Conservation (phyloP, 2,888 invertebrate genomes). For the Cynaeus angustus region DNA sequence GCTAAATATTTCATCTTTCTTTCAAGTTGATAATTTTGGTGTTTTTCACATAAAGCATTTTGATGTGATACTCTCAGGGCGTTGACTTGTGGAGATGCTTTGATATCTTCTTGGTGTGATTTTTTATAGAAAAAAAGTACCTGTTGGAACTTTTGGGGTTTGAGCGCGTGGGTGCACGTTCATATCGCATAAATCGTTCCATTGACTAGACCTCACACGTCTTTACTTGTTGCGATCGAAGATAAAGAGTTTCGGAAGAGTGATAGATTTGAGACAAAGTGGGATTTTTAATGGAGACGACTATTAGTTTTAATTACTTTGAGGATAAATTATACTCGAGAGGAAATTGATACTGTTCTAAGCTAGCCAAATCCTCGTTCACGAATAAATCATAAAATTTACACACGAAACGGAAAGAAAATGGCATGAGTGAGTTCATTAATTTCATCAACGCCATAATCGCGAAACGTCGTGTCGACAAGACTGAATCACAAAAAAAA, state of each 20-base stretch:
- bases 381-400: too few relatives aligned
- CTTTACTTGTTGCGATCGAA: background rate
- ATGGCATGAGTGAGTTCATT: too few relatives aligned
- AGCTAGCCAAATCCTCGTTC: too few relatives aligned
- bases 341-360: too few relatives aligned
- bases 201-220: slow-evolving; percentile 4
- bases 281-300: too few relatives aligned
- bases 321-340: too few relatives aligned
- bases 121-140: background rate
- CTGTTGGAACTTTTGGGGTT: background rate
- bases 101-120: background rate
- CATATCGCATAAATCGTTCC: slow-evolving; percentile 3
- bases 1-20: slow-evolving; percentile 18
- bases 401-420: too few relatives aligned
- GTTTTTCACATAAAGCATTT: slow-evolving; percentile 6
- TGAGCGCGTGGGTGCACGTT: background rate
- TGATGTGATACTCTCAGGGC: background rate
- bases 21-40: slow-evolving; percentile 9
- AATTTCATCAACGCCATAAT: too few relatives aligned
- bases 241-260: background rate
- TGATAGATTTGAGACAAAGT: too few relatives aligned
- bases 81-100: background rate
- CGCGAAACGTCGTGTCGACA: too few relatives aligned
- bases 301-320: too few relatives aligned
- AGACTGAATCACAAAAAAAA: too few relatives aligned